A percentile compares a stretch with the other conserved stretches of the same genome.
phyloP scores from a whole-genome alignment of 1,140 invertebrate species.

The Lepidurus arcticus region DNA sequence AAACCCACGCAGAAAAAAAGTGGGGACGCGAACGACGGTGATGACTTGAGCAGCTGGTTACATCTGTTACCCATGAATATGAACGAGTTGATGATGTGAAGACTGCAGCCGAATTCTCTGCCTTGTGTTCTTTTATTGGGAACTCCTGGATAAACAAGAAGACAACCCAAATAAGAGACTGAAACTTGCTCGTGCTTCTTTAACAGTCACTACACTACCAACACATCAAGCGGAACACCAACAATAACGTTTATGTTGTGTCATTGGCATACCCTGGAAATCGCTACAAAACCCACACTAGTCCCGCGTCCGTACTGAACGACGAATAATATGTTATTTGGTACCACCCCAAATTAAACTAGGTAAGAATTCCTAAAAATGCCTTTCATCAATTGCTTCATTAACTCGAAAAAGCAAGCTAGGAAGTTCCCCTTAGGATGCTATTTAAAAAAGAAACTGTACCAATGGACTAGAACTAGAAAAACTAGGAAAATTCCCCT shows the following conservation, averaged over 20 bases:
- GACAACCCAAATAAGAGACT: not conserved
- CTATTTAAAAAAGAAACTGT: too few relatives aligned
- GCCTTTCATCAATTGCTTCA: too few relatives aligned
- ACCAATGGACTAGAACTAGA: too few relatives aligned
- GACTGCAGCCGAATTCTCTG: not conserved
- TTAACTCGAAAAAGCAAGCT: too few relatives aligned
- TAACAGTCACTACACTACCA: not conserved
- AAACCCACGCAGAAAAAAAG: not conserved
- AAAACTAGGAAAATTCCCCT: not conserved
- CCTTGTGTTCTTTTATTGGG: not conserved
- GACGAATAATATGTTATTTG: constrained; percentile 2
- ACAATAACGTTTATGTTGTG: not conserved
- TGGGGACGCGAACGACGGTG: not conserved
- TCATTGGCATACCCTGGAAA: not conserved
- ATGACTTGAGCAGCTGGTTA: constrained; percentile 21
- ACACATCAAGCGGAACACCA: not conserved
- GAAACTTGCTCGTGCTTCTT: not conserved
- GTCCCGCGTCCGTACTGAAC: not conserved
- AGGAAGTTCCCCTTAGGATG: too few relatives aligned
- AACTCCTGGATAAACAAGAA: constrained; percentile 18
- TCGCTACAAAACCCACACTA: not conserved
- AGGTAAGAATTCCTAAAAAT: not conserved
- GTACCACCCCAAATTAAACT: not conserved
- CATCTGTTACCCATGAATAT: constrained; percentile 1
- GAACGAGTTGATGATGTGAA: constrained; percentile 3